Base-by-base conservation (phyloP, 2,888 invertebrate genomes). In the Eupithecia pulchellata region DNA sequence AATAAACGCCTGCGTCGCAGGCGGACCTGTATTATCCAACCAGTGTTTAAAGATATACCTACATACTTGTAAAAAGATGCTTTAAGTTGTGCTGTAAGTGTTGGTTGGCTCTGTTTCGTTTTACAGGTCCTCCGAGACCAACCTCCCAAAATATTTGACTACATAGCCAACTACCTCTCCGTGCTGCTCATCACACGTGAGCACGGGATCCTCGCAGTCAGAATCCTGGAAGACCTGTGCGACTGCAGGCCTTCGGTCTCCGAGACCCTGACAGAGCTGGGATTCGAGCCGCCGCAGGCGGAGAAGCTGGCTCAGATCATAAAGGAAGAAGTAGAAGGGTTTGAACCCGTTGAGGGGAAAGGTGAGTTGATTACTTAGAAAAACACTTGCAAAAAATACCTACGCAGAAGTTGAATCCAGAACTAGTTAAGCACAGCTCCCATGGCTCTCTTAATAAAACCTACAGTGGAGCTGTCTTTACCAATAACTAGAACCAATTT, bases 121-220 rank as follows among this genome's bases (percentile, higher is more conserved):
- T 32, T 30, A 17, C n/a, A 96, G 96, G 97, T 97, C 0, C 87
- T 97, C 4, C 94, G 97, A 34, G 95, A 93, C 58, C 96, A 97
- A 78, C 97, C 97, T 0, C 85, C 89, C 27, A 94, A 96, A 32
- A 91, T 96, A 5, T 96, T 95, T 81, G 94, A 95, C 73, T 97
- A 96, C 84, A 96, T 97, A 78, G 95, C 97, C 2, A 96, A 97
- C 86, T 97, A 97, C 84, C 89, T 97, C 13, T 96, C 97, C 68
- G 96, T 95, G 0, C 89, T 97, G 55, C 89, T 97, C 62, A 95
- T 96, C 34, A 96, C 97, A 0, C 93, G 97, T 9, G 97, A 97
- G 85, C 93, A 94, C 64, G 94, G 93, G 0, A 78, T 93, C 52
- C 82, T 94, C 79, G 89, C 94, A 0, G 85, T 91, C 8, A 90